Conservation (phyloP, 92 coral and sea anemone genomes). For the Parazoanthus atlanticus region DNA sequence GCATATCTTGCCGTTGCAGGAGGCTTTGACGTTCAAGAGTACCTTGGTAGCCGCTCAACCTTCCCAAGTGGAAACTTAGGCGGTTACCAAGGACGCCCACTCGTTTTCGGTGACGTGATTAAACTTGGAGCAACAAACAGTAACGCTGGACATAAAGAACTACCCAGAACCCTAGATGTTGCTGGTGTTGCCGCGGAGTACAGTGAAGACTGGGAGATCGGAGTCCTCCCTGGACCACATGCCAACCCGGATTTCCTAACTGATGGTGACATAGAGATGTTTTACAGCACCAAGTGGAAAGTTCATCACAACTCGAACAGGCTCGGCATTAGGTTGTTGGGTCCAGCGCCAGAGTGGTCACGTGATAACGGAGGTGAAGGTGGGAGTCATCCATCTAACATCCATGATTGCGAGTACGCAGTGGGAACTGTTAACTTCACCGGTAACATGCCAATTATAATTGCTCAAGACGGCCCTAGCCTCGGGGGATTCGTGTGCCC, state of each 20-base stretch:
- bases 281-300: constrained; percentile 67
- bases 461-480: constrained; percentile 75
- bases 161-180: constrained; percentile 29
- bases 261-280: constrained; percentile 60
- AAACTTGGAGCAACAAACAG: constrained; percentile 36
- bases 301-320: constrained; percentile 72
- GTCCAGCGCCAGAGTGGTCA: constrained; percentile 69
- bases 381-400: constrained; percentile 76
- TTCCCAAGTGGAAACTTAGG: constrained; percentile 63
- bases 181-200: constrained; percentile 33
- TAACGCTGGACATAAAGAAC: neutral
- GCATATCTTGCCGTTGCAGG: constrained; percentile 59
- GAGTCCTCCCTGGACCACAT: constrained; percentile 77
- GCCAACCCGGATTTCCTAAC: constrained; percentile 73
- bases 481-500: constrained; percentile 80
- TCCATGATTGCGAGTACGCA: constrained; percentile 72
- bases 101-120: constrained; percentile 50
- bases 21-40: constrained; percentile 62
- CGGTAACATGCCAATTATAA: constrained; percentile 74
- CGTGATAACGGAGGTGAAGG: constrained; percentile 72
- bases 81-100: constrained; percentile 65
- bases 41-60: constrained; percentile 69
- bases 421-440: constrained; percentile 70
- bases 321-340: constrained; percentile 65
- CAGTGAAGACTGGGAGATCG: constrained; percentile 56